These are phyloP conservation scores for Hemicentrotus pulcherrimus DNA, from an alignment of 35 echinoderm and acorn worm genomes.

Conservation along the genomic window DNA sequence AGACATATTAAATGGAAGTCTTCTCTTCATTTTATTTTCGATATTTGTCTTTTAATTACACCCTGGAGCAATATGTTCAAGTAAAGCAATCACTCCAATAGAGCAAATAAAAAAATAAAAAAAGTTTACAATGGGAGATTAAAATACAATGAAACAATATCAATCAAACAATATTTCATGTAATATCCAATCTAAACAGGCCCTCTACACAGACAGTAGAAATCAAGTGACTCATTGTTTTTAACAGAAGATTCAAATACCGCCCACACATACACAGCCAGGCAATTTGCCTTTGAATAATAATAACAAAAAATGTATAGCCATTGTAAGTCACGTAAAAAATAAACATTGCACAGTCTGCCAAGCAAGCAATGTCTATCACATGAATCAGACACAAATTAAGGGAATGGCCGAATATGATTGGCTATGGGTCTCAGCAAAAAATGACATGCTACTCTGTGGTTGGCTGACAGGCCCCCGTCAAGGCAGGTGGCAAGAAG, in stretches of 20 bases:
- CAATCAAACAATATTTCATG: not conserved
- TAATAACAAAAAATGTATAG: not conserved
- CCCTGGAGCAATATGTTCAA: not conserved
- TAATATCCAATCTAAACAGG: too few relatives aligned
- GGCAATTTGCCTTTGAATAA: not conserved
- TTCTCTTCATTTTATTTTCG: too few relatives aligned
- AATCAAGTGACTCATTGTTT: not conserved
- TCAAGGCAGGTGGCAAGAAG: not conserved
- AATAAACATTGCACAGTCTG: not conserved
- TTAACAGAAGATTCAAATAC: not conserved
- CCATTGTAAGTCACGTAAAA: not conserved
- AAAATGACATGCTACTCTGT: not conserved
- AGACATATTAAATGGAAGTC: too few relatives aligned
- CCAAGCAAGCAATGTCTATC: not conserved
- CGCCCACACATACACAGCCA: not conserved
- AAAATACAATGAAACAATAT: not conserved
- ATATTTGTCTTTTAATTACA: too few relatives aligned
- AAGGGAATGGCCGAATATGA: not conserved
- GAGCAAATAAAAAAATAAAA: not conserved
- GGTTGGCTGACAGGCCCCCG: not conserved
- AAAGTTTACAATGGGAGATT: not conserved
- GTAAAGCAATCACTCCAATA: not conserved
- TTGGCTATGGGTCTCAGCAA: not conserved
- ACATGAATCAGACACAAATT: constrained; percentile 26
- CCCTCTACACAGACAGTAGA: too few relatives aligned